Evolutionary conservation across 2,888 invertebrate species (phyloP).

Genomic region (Drosophila kuntzei): DNA sequence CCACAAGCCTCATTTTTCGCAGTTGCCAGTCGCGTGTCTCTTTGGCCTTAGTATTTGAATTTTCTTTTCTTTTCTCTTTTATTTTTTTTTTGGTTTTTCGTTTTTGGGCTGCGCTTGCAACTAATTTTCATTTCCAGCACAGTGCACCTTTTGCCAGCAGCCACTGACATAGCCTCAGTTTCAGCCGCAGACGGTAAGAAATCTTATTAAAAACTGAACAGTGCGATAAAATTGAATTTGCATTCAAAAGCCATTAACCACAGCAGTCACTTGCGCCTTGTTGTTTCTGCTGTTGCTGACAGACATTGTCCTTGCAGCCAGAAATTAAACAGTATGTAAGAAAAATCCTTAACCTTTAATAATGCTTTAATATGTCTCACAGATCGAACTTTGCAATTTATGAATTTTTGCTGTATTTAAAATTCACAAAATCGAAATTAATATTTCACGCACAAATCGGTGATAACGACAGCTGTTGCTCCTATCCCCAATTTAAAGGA

Average conservation of each 20-base stretch:
- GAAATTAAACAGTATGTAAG: constrained; percentile 67
- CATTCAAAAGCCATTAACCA: constrained; percentile 85
- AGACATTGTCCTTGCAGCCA: constrained; percentile 64
- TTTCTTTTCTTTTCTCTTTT: constrained; percentile 35
- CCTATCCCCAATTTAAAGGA: neutral
- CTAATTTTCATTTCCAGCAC: constrained; percentile 81
- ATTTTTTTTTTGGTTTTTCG: constrained; percentile 18
- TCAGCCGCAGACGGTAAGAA: constrained; percentile 50
- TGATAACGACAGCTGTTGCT: constrained; percentile 55
- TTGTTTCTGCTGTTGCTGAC: constrained; percentile 39
- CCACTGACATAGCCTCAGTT: constrained; percentile 19
- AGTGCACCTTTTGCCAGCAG: constrained; percentile 74
- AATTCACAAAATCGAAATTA: constrained; percentile 49
- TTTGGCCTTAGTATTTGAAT: constrained; percentile 58
- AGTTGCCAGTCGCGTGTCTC: constrained; percentile 74
- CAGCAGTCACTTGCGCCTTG: constrained; percentile 79
- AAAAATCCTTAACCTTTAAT: constrained; percentile 39
- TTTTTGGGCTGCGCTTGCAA: constrained; percentile 70
- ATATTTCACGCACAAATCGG: constrained; percentile 66
- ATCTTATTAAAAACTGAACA: constrained; percentile 85
- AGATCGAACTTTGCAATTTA: constrained; percentile 31
- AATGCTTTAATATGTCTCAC: neutral
- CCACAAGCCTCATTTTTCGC: constrained; percentile 73
- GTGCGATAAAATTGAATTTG: constrained; percentile 84
- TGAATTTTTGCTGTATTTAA: constrained; percentile 31